Conservation (phyloP, 2,797 vertebrate species). For the Crocidura indochinensis region DNA sequence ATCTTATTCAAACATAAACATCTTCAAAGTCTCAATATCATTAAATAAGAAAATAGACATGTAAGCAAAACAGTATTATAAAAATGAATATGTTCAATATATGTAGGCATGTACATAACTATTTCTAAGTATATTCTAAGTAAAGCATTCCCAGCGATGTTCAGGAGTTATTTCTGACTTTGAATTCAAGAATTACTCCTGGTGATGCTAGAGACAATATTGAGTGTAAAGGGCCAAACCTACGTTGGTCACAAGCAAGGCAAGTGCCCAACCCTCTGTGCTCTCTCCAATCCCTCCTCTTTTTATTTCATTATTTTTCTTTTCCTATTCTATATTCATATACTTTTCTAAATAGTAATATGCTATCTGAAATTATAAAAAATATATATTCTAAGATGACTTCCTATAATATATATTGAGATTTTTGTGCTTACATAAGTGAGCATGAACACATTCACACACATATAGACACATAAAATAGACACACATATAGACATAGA, state of each 20-base stretch:
- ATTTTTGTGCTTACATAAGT: neutral
- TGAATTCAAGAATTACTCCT: too few relatives aligned
- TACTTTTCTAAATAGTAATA: constrained; percentile 22
- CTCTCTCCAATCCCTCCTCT: neutral
- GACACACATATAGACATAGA: too few relatives aligned
- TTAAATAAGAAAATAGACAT: too few relatives aligned
- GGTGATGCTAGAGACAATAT: too few relatives aligned
- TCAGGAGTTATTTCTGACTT: too few relatives aligned
- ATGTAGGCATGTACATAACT: neutral
- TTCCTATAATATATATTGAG: constrained; percentile 12
- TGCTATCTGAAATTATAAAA: neutral
- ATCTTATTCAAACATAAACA: too few relatives aligned
- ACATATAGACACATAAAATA: too few relatives aligned
- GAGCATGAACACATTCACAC: neutral
- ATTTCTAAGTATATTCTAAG: constrained; percentile 1
- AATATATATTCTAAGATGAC: neutral
- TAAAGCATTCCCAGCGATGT: too few relatives aligned
- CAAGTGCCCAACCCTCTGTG: too few relatives aligned
- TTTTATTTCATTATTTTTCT: neutral
- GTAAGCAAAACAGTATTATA: neutral
- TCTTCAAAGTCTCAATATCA: too few relatives aligned
- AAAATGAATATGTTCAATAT: neutral
- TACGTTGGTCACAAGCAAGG: too few relatives aligned
- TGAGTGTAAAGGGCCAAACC: too few relatives aligned
- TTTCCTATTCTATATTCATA: neutral